Percentiles rank a stretch among this genome's conserved stretches.
Conservation (phyloP, 2,888 invertebrate genomes). For the Invenusta paracnida region DNA sequence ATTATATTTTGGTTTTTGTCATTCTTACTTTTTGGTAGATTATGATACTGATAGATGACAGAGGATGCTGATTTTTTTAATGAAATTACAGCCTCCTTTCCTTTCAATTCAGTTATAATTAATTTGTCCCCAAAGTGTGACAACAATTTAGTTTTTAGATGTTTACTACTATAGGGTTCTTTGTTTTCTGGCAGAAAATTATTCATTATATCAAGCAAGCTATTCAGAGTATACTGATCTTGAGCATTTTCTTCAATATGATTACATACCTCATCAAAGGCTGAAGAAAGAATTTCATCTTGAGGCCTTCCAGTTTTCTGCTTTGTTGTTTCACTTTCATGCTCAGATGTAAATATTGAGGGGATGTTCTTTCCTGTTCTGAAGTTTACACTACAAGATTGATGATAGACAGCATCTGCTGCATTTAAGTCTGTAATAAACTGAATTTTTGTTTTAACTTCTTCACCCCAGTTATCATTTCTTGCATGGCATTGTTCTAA, state of each 20-base stretch:
- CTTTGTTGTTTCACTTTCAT: background rate
- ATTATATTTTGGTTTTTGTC: slow-evolving; percentile 46
- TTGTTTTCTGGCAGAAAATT: background rate
- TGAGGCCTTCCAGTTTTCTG: background rate
- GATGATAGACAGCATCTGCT: background rate
- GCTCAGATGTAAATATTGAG: background rate
- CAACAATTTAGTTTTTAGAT: slow-evolving; percentile 46
- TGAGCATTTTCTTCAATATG: background rate
- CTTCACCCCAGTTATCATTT: background rate
- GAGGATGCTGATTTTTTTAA: slow-evolving; percentile 44
- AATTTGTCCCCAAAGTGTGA: slow-evolving; percentile 47
- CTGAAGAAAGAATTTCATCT: background rate
- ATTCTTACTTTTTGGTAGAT: slow-evolving; percentile 39
- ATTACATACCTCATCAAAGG: background rate
- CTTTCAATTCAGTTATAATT: slow-evolving; percentile 46
- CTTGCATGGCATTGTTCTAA: background rate
- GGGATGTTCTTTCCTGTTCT: background rate
- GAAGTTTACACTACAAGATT: background rate
- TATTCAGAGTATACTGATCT: background rate
- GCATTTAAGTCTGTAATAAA: background rate
- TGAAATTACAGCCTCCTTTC: slow-evolving; percentile 47
- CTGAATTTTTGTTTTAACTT: slow-evolving; percentile 5
- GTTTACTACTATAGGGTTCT: slow-evolving; percentile 40
- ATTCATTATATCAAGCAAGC: background rate
- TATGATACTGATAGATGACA: slow-evolving; percentile 45